These are phyloP conservation scores for Gisinianus flammeolus DNA, from an alignment of 2,888 invertebrate species.

Conservation along the genomic window DNA sequence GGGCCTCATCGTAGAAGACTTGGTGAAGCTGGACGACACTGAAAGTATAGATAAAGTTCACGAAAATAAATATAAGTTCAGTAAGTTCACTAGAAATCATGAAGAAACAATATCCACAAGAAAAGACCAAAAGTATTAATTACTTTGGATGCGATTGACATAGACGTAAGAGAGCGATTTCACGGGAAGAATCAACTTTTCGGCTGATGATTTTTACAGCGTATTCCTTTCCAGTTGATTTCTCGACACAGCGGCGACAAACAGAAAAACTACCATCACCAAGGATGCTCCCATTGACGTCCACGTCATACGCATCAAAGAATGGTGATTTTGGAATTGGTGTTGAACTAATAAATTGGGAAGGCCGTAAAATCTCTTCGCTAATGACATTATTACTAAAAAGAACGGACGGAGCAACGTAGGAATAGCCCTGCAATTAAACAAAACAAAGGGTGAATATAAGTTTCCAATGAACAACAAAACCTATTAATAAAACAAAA, in stretches of 20 bases:
- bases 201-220: slow-evolving; percentile 87
- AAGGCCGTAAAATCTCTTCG: slow-evolving; percentile 70
- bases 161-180: slow-evolving; percentile 77
- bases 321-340: slow-evolving; percentile 73
- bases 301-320: slow-evolving; percentile 82
- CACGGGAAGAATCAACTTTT: slow-evolving; percentile 72
- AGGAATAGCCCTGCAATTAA: slow-evolving; percentile 82
- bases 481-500: background rate
- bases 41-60: no score
- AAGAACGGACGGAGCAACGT: slow-evolving; percentile 89
- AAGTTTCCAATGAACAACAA: background rate
- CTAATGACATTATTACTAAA: slow-evolving; percentile 80
- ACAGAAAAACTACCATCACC: slow-evolving; percentile 91
- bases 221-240: slow-evolving; percentile 74
- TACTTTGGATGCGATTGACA: slow-evolving; percentile 91
- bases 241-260: slow-evolving; percentile 79
- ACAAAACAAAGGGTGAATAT: slow-evolving; percentile 27
- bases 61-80: no score
- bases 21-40: slow-evolving; percentile 82
- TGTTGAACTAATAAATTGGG: slow-evolving; percentile 48
- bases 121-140: no score
- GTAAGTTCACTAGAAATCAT: no score
- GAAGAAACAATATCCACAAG: no score
- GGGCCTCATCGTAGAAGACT: slow-evolving; percentile 80
- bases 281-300: slow-evolving; percentile 70